A percentile compares a stretch with the other conserved stretches of the same genome.
phyloP scores from a whole-genome alignment of 2,113 vertebrate genomes.

The Sylvilagus bachmani region DNA sequence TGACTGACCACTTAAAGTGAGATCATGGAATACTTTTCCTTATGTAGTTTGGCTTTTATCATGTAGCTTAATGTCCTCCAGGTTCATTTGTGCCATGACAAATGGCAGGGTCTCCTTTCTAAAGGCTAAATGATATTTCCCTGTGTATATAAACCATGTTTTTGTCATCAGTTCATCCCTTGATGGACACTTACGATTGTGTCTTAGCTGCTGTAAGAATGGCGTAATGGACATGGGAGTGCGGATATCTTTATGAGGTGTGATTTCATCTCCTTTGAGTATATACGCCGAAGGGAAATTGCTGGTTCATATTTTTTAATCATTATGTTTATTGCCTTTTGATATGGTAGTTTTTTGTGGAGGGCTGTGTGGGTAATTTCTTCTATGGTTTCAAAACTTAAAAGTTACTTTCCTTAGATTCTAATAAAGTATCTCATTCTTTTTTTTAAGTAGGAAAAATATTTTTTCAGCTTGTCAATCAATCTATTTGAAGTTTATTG shows the following conservation, averaged over 20 bases:
- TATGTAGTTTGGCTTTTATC: neutral
- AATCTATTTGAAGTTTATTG: neutral
- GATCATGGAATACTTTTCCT: neutral
- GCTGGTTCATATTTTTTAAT: neutral
- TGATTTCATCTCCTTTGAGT: neutral
- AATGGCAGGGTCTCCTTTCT: neutral
- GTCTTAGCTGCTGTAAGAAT: neutral
- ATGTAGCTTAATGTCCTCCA: neutral
- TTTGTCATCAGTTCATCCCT: too few relatives aligned
- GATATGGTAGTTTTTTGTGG: neutral
- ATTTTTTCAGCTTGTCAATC: neutral
- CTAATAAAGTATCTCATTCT: neutral
- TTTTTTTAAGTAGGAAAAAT: neutral
- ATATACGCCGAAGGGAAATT: neutral
- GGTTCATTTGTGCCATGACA: neutral
- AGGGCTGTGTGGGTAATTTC: neutral
- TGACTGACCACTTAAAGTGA: neutral
- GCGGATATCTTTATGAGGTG: neutral
- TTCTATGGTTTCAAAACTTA: constrained; percentile 17
- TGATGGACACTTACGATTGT: too few relatives aligned
- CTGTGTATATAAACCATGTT: neutral
- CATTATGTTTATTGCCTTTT: neutral
- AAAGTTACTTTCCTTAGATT: neutral
- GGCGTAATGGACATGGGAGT: neutral
- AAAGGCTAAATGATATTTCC: neutral